Evolutionary conservation across 2,113 vertebrate species (phyloP).

Genomic region (Amphiprion ocellaris): DNA sequence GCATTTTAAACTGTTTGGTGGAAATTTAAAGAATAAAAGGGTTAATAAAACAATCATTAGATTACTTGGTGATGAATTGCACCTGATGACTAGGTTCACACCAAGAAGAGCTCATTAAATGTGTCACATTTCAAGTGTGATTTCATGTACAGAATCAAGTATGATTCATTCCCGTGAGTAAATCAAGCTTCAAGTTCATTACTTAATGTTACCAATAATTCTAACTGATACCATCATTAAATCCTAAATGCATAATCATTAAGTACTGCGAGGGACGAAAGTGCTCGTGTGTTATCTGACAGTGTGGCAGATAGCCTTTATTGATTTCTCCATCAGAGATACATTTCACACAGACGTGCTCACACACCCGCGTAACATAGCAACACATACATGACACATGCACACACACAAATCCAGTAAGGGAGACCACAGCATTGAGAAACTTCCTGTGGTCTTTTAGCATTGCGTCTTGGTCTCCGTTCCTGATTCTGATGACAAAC

Average conservation of each 20-base stretch:
- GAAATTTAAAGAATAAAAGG: too few species aligned
- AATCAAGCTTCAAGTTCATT: background rate
- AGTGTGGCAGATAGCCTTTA: background rate
- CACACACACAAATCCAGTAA: constrained; percentile 5
- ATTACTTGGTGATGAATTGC: too few species aligned
- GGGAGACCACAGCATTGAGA: constrained; percentile 60
- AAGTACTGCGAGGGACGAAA: background rate
- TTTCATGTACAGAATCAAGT: background rate
- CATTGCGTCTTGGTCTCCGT: background rate
- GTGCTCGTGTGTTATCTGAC: background rate
- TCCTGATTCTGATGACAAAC: constrained; percentile 19
- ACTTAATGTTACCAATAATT: background rate
- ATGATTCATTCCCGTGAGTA: background rate
- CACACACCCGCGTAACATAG: background rate
- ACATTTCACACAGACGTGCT: background rate
- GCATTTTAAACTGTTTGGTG: too few species aligned
- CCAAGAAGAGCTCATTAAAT: background rate
- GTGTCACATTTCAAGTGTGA: background rate
- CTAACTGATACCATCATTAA: background rate
- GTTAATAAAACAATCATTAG: too few species aligned
- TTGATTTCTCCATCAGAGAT: constrained; percentile 14
- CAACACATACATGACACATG: background rate
- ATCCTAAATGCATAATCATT: background rate
- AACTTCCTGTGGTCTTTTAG: constrained; percentile 55
- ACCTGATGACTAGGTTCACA: too few species aligned